Conservation (phyloP, 2,797 vertebrate genomes). For the Helicolenus hilgendorfi region DNA sequence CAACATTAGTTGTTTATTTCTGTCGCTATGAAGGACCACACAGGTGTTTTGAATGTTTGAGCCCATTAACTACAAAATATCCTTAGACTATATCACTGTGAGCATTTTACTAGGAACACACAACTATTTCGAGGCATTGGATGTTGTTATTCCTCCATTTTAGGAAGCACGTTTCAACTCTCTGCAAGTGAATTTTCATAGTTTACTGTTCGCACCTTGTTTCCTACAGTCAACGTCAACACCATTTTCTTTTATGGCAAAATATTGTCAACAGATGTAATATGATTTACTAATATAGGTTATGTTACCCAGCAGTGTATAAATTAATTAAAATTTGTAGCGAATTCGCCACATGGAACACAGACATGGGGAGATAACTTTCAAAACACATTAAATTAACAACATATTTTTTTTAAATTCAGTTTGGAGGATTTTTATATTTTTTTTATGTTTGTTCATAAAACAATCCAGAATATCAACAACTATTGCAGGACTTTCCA, state of each 20-base stretch:
- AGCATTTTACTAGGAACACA: neutral
- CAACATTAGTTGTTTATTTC: neutral
- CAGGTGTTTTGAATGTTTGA: neutral
- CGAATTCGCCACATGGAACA: too few relatives aligned
- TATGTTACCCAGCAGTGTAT: too few relatives aligned
- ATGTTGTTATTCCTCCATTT: neutral
- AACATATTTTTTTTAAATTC: rapidly evolving
- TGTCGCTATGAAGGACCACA: neutral
- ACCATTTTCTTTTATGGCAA: neutral
- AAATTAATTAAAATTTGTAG: too few relatives aligned
- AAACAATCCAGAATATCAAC: too few relatives aligned
- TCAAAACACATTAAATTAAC: too few relatives aligned
- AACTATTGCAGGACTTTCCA: rapidly evolving
- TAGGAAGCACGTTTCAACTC: neutral
- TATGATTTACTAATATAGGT: too few relatives aligned
- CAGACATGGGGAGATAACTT: too few relatives aligned
- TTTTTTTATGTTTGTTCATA: too few relatives aligned
- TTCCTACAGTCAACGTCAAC: neutral
- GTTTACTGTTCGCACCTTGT: neutral
- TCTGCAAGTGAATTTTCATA: neutral
- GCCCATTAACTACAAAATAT: neutral
- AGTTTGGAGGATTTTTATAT: too few relatives aligned
- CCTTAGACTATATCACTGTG: neutral
- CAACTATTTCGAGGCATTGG: neutral
- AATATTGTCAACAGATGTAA: too few relatives aligned